Percentiles rank a stretch among this genome's conserved stretches.
Conservation (phyloP, 2,888 invertebrate genomes). For the Morpho deidamia region DNA sequence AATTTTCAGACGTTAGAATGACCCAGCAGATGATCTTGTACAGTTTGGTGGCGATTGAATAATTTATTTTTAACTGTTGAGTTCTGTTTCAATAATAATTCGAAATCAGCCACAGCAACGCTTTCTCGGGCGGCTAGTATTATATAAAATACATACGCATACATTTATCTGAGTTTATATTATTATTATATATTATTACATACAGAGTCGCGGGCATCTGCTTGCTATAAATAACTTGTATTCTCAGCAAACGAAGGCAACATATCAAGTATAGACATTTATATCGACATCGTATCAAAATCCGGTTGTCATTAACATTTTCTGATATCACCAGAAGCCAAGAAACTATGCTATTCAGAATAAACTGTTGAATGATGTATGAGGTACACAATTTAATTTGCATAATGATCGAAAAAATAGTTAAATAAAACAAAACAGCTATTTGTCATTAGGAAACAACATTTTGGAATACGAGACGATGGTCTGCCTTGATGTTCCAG, state of each 20-base stretch:
- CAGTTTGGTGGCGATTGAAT: too few species aligned
- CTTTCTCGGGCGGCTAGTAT: too few species aligned
- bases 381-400: conserved; percentile 33
- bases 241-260: conserved; percentile 35
- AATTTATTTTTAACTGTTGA: too few species aligned
- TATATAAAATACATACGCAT: too few species aligned
- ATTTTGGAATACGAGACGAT: neutral
- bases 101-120: too few species aligned
- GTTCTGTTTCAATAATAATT: too few species aligned
- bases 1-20: too few species aligned
- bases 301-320: conserved; percentile 61
- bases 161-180: too few species aligned
- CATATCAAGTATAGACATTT: conserved; percentile 59
- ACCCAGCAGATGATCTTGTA: too few species aligned
- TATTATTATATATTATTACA: too few species aligned
- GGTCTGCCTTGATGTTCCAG: neutral
- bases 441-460: conserved; percentile 8
- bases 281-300: conserved; percentile 48
- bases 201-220: neutral
- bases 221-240: conserved; percentile 22
- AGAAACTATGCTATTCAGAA: conserved; percentile 47
- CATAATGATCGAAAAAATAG: conserved; percentile 26
- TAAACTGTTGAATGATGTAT: conserved; percentile 68
- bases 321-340: conserved; percentile 66
- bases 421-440: conserved; percentile 20